Percentiles rank a stretch among this genome's conserved stretches.
phyloP scores from a whole-genome alignment of 2,888 invertebrate species.

The Pherbina coryleti region DNA sequence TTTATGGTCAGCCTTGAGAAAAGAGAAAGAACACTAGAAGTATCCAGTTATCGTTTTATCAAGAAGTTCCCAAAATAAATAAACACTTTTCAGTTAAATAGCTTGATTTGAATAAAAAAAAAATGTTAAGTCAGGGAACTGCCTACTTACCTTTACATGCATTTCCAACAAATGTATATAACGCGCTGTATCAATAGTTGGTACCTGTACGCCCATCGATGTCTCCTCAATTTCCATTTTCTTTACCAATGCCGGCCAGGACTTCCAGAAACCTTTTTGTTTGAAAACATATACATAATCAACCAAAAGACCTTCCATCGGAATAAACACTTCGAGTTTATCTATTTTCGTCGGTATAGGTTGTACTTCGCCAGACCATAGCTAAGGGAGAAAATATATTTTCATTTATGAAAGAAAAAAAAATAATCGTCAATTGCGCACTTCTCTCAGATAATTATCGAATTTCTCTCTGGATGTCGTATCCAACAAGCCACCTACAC shows the following conservation, averaged over 20 bases:
- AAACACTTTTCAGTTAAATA: not conserved
- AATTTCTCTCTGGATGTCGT: slow-evolving; percentile 78
- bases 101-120: not conserved
- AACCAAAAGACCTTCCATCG: slow-evolving; percentile 81
- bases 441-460: slow-evolving; percentile 74
- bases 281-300: slow-evolving; percentile 87
- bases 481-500: slow-evolving; percentile 85
- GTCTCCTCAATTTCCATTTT: slow-evolving; percentile 73
- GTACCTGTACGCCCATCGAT: slow-evolving; percentile 74
- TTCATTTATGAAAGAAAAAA: not conserved
- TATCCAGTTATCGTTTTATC: too few relatives aligned
- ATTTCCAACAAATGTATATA: slow-evolving; percentile 81
- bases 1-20: too few relatives aligned
- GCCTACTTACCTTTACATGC: slow-evolving; percentile 74
- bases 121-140: too few relatives aligned
- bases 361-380: slow-evolving; percentile 46
- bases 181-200: slow-evolving; percentile 88
- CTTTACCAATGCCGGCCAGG: slow-evolving; percentile 82
- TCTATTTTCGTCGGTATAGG: slow-evolving; percentile 74
- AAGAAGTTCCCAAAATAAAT: not conserved
- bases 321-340: slow-evolving; percentile 81
- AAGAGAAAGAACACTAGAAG: too few relatives aligned
- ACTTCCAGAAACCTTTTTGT: slow-evolving; percentile 88
- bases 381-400: slow-evolving; percentile 27
- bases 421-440: slow-evolving; percentile 41